Base-by-base conservation (phyloP, 2,113 vertebrate genomes). In the Eretmochelys imbricata region DNA sequence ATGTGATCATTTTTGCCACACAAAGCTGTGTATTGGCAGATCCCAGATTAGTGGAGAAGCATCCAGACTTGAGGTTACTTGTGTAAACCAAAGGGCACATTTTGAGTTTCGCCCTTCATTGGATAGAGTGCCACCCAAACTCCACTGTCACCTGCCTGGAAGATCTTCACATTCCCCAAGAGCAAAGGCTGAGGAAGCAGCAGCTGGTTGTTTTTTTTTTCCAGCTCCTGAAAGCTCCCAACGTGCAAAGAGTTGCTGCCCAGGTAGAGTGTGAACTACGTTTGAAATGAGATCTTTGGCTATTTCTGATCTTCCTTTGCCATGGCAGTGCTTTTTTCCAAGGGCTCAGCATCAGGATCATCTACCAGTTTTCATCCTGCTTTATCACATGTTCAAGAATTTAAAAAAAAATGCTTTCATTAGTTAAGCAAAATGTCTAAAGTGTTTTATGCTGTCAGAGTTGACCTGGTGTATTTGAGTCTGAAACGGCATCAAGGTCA, bases 1-100 rank as follows among this genome's bases (percentile, higher is more conserved):
- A 55, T 42, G 80, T 46, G 88, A 90, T 89, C 91, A 84, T 94
- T 85, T 95, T 85, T 88, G 54, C 79, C 93, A 90, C 84, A 89
- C 90, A 95, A 87, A 87, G 87, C 50, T 96, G 5, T 93, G 83
- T 49, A 93, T 80, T 82, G 93, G 84, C 85, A 96, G 85, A 83
- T 62, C 87, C 85, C 93, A 93, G 87, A 1, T 1, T 20, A 91
- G 65, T 83, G 62, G 92, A 90, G 88, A 17, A 85, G 31, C 31
- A 89, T 48, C 31, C 31, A 24, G 69, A 3, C 59, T 80, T 54
- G 54, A 59, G 24, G 16, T 51, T 51, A 92, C 38, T 85, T 92
- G 78, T 65, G 42, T 57, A 93, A 90, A 13, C 8, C 38, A 35
- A 24, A 79, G 11, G 83, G 86, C 50, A 7, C 0, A 0, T 27